A percentile compares a stretch with the other conserved stretches of the same genome.
Evolutionary conservation across 2,113 vertebrate species (phyloP).

Genomic region (Tor tambroides): DNA sequence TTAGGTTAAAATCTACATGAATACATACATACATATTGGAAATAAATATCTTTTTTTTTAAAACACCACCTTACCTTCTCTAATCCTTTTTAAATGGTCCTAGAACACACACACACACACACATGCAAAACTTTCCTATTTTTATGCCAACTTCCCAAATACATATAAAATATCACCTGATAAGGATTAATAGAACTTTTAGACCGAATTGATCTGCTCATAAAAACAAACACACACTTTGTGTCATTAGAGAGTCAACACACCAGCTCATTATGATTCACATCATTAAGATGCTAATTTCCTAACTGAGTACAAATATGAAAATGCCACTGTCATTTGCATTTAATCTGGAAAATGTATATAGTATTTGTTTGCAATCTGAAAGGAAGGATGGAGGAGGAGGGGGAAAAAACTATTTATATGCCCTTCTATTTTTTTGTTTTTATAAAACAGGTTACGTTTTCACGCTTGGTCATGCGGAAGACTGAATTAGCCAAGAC

Average conservation of each 20-base stretch:
- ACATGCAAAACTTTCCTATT: not conserved
- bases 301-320: conserved; percentile 14
- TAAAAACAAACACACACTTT: not conserved
- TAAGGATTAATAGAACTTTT: not conserved
- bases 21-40: too few species aligned
- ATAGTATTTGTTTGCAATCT: conserved; percentile 6
- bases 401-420: not conserved
- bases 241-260: conserved; percentile 19
- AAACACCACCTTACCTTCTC: not conserved
- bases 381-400: not conserved
- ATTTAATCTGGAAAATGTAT: conserved; percentile 20
- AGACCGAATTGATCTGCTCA: conserved; percentile 18
- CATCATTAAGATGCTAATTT: conserved; percentile 42
- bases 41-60: too few species aligned
- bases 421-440: not conserved
- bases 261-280: conserved; percentile 31
- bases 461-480: conserved; percentile 39
- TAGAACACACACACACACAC: not conserved
- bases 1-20: not conserved
- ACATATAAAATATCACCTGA: not conserved
- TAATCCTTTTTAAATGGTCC: not conserved
- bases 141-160: not conserved
- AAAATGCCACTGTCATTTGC: conserved; percentile 23
- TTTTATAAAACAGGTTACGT: conserved; percentile 14
- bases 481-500: conserved; percentile 52